phyloP scores from a whole-genome alignment of 2,797 vertebrate species.

The Hafferia zeledoni region DNA sequence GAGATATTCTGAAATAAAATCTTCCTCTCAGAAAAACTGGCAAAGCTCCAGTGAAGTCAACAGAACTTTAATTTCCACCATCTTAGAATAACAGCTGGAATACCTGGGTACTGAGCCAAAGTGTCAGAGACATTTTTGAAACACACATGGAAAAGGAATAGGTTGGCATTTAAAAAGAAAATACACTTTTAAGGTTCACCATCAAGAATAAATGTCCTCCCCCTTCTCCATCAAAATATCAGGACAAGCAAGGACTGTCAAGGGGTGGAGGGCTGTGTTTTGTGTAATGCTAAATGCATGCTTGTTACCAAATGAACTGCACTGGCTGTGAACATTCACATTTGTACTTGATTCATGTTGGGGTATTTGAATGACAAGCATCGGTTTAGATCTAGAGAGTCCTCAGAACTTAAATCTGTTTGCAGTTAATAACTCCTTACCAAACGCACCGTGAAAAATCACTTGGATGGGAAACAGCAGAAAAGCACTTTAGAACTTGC shows the following conservation, averaged over 20 bases:
- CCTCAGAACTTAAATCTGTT: conserved; percentile 57
- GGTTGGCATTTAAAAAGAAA: conserved; percentile 57
- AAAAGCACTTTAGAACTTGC: conserved; percentile 46
- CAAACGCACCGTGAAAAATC: conserved; percentile 49
- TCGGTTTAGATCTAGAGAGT: conserved; percentile 1
- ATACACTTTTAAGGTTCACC: conserved; percentile 52
- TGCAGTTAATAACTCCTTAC: conserved; percentile 63
- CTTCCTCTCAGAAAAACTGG: conserved; percentile 54
- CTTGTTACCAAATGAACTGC: conserved; percentile 32
- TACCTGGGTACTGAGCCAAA: conserved; percentile 58
- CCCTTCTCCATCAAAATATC: background rate
- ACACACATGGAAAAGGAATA: conserved; percentile 45
- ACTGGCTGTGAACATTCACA: conserved; percentile 51
- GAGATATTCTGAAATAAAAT: conserved; percentile 52
- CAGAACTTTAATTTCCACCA: conserved; percentile 66
- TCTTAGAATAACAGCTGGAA: conserved; percentile 68
- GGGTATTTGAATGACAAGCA: conserved; percentile 26
- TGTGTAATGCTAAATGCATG: conserved; percentile 42
- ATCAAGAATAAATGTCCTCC: conserved; percentile 1
- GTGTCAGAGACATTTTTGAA: conserved; percentile 60
- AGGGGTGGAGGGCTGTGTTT: background rate
- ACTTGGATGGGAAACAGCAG: conserved; percentile 48
- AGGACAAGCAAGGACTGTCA: conserved; percentile 32
- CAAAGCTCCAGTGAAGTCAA: conserved; percentile 56
- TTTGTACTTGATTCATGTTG: conserved; percentile 41